Conservation (phyloP, 2,797 vertebrate species). For the Capromys pilorides region DNA sequence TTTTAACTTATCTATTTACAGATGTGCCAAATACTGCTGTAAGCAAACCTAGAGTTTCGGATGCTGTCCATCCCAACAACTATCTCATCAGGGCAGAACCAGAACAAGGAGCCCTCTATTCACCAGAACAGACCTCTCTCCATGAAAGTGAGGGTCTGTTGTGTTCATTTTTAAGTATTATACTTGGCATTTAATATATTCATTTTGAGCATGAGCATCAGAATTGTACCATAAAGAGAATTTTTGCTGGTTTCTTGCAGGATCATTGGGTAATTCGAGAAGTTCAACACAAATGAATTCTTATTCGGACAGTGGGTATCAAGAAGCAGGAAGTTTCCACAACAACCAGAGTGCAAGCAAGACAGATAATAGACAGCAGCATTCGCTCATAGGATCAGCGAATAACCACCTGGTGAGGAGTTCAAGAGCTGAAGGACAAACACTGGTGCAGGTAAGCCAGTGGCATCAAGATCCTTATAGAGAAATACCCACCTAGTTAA, state of each 20-base stretch:
- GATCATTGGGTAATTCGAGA: slow-evolving; percentile 95
- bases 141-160: slow-evolving; percentile 99
- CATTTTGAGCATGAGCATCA: slow-evolving; percentile 45
- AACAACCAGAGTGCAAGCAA: slow-evolving; percentile 92
- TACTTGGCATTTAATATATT: slow-evolving; percentile 57
- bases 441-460: slow-evolving; percentile 91
- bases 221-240: slow-evolving; percentile 23
- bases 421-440: slow-evolving; percentile 94
- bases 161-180: slow-evolving; percentile 84
- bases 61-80: slow-evolving; percentile 91
- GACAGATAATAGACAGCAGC: slow-evolving; percentile 91
- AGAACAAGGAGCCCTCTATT: slow-evolving; percentile 93
- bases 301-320: slow-evolving; percentile 98
- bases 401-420: slow-evolving; percentile 90
- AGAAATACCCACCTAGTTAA: not conserved
- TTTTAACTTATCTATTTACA: slow-evolving; percentile 85
- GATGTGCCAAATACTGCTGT: slow-evolving; percentile 91
- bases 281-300: slow-evolving; percentile 99
- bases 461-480: not conserved
- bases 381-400: slow-evolving; percentile 89
- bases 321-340: slow-evolving; percentile 95
- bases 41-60: slow-evolving; percentile 91
- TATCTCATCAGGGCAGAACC: slow-evolving; percentile 92
- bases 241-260: slow-evolving; percentile 85
- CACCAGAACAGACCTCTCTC: slow-evolving; percentile 94